Evolutionary conservation across 2,113 vertebrate genomes (phyloP), one percentile per base, ranked within the genome.

Genomic region (Cettia cetti): DNA sequence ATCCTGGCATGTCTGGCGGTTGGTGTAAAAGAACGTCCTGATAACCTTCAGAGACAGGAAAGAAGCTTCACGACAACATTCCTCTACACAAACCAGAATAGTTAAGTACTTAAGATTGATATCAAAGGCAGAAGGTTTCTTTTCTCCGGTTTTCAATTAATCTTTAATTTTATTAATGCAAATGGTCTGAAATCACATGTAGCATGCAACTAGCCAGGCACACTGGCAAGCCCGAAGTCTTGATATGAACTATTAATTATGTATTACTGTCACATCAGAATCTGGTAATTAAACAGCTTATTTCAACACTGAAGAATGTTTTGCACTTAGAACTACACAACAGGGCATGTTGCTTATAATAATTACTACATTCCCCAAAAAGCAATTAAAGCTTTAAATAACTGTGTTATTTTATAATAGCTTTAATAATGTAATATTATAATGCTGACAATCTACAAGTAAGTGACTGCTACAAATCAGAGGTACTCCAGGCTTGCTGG

Each of bases 1-100:
- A 92, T 99, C 99, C 71, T 99, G 99, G 92, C 99, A 99, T 0
- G 99, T 99, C 97, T 99, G 99, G 27, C 99, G 99, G 92, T 99
- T 99, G 11, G 99, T 99, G 63, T 99, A 99, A 92, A 99, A 99
- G 96, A 99, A 99, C 0, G 99, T 99, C 90, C 99, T 98, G 93
- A 99, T 99, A 63, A 99, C 99, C 99, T 99, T 95, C 42, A 72
- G 90, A 35, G 82, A 95, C n/a, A 84, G 68, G 79, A 74, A 56
- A 63, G 11, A 45, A 33, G 24, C 31, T 49, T 79, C n/a, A 91
- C 42, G 68, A 44, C 8, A 82, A 33, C 2, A 1, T n/a, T 60
- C 45, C 47, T 69, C 40, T 37, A 5, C 16, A 50, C 15, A 24
- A 74, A 83, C 20, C 45, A 35, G 33, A 76, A 54, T 0, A 78